A percentile compares a stretch with the other conserved stretches of the same genome.
These are phyloP conservation scores for Ptyas mucosa DNA, from an alignment of 2,113 vertebrate species.

Conservation along the genomic window DNA sequence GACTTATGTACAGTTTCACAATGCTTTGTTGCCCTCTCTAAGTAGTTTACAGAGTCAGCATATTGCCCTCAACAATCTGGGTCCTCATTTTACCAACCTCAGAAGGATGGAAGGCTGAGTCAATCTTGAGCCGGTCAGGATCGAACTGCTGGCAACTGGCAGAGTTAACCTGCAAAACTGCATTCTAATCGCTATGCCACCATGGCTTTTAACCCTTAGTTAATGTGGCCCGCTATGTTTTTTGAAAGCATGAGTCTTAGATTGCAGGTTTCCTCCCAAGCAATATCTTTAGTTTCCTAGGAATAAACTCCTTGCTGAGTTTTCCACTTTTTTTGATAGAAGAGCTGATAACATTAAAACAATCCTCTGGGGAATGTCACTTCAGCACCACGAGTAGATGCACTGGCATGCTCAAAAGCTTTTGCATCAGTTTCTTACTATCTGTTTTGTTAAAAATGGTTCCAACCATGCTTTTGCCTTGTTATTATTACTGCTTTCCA, in stretches of 20 bases:
- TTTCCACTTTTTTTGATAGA: neutral
- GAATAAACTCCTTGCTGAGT: neutral
- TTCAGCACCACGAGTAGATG: neutral
- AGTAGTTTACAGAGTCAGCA: neutral
- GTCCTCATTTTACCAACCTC: neutral
- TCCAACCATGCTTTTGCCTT: neutral
- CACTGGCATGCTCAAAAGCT: neutral
- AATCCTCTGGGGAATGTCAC: neutral
- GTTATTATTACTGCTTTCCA: neutral
- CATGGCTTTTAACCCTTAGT: neutral
- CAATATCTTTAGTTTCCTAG: neutral
- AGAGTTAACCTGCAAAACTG: neutral
- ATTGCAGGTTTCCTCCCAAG: neutral
- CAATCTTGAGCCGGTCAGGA: neutral
- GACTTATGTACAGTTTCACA: neutral
- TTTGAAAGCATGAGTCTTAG: neutral
- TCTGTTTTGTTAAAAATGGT: no score
- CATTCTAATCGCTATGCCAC: neutral
- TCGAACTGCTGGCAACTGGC: neutral
- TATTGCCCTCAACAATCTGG: neutral
- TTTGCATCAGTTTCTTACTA: neutral
- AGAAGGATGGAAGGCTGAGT: neutral
- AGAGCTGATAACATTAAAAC: neutral
- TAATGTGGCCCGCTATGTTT: neutral
- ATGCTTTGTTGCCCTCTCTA: neutral